Conservation (phyloP, 2,888 invertebrate genomes). For the Periphyllus acericola region DNA sequence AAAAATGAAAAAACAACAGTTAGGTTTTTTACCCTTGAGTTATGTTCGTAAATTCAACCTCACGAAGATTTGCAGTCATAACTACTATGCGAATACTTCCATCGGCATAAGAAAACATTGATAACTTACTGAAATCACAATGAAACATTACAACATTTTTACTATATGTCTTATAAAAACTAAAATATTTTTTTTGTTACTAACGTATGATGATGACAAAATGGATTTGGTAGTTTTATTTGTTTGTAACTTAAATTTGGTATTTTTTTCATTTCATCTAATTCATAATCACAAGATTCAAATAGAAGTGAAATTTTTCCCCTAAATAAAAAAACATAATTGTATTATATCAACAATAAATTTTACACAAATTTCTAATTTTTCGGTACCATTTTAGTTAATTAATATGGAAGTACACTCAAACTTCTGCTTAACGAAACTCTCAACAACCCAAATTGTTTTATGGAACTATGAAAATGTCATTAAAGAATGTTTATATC, state of each 20-base stretch:
- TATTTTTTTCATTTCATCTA: conserved; percentile 69
- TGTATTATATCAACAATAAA: no score
- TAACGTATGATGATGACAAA: conserved; percentile 89
- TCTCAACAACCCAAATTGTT: no score
- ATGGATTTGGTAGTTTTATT: conserved; percentile 80
- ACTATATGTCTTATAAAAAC: neutral
- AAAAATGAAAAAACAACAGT: neutral
- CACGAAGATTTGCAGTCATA: conserved; percentile 91
- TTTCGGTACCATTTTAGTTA: no score
- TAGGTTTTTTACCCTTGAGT: conserved; percentile 81
- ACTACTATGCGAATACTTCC: conserved; percentile 85
- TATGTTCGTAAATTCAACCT: conserved; percentile 92
- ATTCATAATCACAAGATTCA: conserved; percentile 74
- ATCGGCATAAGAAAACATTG: conserved; percentile 84
- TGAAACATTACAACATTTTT: conserved; percentile 50
- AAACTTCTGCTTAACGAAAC: no score
- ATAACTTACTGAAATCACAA: conserved; percentile 79
- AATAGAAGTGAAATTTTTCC: conserved; percentile 80
- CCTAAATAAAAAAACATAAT: conserved; percentile 68
- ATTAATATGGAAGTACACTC: no score
- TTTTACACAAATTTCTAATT: no score
- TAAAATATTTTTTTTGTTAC: conserved; percentile 66
- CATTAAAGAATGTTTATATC: no score
- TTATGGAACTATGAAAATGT: no score
- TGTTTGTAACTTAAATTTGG: conserved; percentile 75